Conservation (phyloP, 2,888 invertebrate genomes). For the Agrochola macilenta region DNA sequence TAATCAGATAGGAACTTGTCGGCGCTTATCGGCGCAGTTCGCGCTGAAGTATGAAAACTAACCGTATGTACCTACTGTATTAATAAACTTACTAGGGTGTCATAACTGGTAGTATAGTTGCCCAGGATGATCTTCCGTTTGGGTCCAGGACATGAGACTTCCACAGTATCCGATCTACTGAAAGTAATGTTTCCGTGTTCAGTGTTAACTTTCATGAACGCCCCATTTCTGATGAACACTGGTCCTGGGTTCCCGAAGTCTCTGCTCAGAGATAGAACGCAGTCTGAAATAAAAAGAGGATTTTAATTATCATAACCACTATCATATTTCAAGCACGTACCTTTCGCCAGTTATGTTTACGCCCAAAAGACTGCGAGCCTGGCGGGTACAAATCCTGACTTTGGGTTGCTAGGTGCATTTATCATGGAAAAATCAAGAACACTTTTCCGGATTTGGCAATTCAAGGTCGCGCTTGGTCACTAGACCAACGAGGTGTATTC, state of each 20-base stretch:
- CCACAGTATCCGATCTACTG: conserved; percentile 72
- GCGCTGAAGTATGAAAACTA: too few relatives aligned
- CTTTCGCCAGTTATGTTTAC: background rate
- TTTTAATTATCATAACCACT: background rate
- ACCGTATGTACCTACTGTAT: background rate
- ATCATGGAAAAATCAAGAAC: too few relatives aligned
- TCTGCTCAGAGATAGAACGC: conserved; percentile 74
- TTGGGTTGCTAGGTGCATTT: too few relatives aligned
- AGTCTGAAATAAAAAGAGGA: conserved; percentile 73
- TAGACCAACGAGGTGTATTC: too few relatives aligned
- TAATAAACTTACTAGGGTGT: conserved; percentile 71
- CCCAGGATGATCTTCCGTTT: conserved; percentile 72
- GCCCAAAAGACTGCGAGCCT: too few relatives aligned
- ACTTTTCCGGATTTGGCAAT: too few relatives aligned
- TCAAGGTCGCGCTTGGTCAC: too few relatives aligned
- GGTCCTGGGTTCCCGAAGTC: conserved; percentile 82
- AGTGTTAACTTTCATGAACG: conserved; percentile 72
- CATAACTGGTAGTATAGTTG: conserved; percentile 70
- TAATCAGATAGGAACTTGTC: too few relatives aligned
- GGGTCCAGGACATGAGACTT: conserved; percentile 79
- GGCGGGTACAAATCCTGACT: too few relatives aligned
- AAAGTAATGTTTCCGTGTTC: conserved; percentile 72
- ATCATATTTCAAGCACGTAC: background rate
- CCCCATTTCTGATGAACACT: conserved; percentile 77
- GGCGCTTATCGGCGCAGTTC: too few relatives aligned